A percentile compares a stretch with the other conserved stretches of the same genome.
Evolutionary conservation across 2,888 invertebrate genomes (phyloP).

Genomic region (Leptinotarsa peninsularis): DNA sequence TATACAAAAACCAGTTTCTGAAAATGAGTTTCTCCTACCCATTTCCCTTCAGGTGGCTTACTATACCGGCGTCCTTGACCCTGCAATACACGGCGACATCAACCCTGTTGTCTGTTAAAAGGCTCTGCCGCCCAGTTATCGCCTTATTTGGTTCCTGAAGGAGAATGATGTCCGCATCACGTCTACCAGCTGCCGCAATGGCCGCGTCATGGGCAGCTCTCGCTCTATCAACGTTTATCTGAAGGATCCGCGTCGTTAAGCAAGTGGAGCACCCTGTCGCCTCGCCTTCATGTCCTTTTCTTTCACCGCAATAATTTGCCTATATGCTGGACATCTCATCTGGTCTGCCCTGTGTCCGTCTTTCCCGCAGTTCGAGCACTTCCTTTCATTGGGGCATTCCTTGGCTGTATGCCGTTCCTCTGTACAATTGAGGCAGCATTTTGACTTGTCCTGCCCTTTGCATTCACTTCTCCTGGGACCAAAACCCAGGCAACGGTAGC

Average conservation of each 20-base stretch:
- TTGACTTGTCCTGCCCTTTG: background rate
- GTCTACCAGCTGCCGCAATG: background rate
- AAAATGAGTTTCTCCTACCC: slow-evolving; percentile 7
- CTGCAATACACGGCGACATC: background rate
- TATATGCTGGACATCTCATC: background rate
- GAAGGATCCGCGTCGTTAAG: background rate
- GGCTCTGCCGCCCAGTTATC: background rate
- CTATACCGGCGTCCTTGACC: background rate
- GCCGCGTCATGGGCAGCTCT: slow-evolving; percentile 12
- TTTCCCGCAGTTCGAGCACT: background rate
- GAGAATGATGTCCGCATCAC: background rate
- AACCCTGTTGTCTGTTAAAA: background rate
- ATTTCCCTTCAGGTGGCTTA: background rate
- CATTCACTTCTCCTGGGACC: background rate
- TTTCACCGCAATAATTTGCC: background rate
- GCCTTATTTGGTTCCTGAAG: slow-evolving; percentile 11
- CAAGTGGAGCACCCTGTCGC: background rate
- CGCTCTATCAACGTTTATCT: slow-evolving; percentile 18
- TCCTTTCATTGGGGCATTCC: background rate
- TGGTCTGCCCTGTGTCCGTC: background rate
- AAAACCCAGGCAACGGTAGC: slow-evolving; percentile 9
- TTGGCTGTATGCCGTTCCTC: background rate
- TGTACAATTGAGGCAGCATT: slow-evolving; percentile 3
- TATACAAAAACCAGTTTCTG: background rate
- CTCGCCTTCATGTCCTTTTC: background rate